phyloP scores from a whole-genome alignment of 2,888 invertebrate genomes.

The Tineola bisselliella region DNA sequence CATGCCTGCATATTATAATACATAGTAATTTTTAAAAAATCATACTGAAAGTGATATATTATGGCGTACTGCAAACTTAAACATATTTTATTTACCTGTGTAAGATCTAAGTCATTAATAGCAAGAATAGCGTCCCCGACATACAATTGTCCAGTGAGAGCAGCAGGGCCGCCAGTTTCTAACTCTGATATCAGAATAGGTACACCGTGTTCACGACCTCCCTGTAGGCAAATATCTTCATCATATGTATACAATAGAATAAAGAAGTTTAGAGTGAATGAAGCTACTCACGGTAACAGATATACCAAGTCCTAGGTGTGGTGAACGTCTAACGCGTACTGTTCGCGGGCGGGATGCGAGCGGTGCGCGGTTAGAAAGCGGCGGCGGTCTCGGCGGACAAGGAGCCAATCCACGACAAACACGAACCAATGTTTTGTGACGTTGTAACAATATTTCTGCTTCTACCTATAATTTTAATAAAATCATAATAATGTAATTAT shows the following conservation, averaged over 20 bases:
- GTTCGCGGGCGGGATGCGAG: slow-evolving; percentile 64
- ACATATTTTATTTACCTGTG: slow-evolving; percentile 67
- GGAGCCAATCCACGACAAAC: slow-evolving; percentile 68
- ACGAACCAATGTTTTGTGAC: slow-evolving; percentile 82
- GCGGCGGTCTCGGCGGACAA: slow-evolving; percentile 26
- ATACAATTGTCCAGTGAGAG: slow-evolving; percentile 75
- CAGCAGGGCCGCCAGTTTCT: slow-evolving; percentile 80
- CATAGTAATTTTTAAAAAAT: too few relatives aligned
- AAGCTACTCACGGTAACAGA: slow-evolving; percentile 83
- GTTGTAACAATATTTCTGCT: slow-evolving; percentile 85
- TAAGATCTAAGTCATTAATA: slow-evolving; percentile 81
- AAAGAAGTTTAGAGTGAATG: too few relatives aligned
- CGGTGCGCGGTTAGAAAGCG: slow-evolving; percentile 21
- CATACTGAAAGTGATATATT: too few relatives aligned
- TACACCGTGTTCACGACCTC: slow-evolving; percentile 87
- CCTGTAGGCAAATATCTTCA: slow-evolving; percentile 68
- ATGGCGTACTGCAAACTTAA: too few relatives aligned
- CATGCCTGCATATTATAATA: slow-evolving; percentile 58
- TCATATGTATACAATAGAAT: too few relatives aligned
- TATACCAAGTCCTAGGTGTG: slow-evolving; percentile 84
- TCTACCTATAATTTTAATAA: too few relatives aligned
- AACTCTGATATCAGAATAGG: slow-evolving; percentile 87
- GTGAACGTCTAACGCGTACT: slow-evolving; percentile 75
- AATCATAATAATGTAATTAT: too few relatives aligned
- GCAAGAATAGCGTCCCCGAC: slow-evolving; percentile 87